Percentiles rank a stretch among this genome's conserved stretches.
Evolutionary conservation across 2,888 invertebrate species (phyloP).

Genomic region (Sphaerophoria taeniata): DNA sequence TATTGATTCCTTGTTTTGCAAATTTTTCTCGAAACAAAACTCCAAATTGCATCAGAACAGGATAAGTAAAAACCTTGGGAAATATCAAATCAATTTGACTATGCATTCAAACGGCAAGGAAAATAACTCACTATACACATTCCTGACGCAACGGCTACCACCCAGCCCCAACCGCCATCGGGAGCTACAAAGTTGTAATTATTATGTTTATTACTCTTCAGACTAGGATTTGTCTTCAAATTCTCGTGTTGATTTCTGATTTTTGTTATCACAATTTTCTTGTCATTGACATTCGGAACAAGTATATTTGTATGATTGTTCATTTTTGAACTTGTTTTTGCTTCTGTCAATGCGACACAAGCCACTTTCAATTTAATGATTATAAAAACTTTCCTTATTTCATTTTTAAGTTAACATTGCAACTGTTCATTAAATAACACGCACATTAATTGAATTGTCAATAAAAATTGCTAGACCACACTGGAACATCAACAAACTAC

Average conservation of each 20-base stretch:
- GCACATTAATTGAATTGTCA: no score
- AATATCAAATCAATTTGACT: not conserved
- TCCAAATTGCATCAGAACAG: slow-evolving; percentile 89
- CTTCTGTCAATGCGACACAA: no score
- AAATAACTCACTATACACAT: slow-evolving; percentile 86
- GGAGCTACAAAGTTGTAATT: slow-evolving; percentile 86
- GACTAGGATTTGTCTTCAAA: no score
- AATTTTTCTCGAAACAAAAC: slow-evolving; percentile 88
- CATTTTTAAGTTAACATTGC: no score
- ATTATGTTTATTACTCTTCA: no score
- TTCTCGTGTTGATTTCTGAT: not conserved
- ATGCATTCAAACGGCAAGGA: slow-evolving; percentile 72
- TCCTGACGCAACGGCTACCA: slow-evolving; percentile 88
- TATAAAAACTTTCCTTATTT: no score
- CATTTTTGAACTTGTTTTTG: not conserved
- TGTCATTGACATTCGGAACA: not conserved
- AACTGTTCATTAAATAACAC: no score
- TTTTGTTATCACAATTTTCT: not conserved
- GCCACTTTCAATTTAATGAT: no score
- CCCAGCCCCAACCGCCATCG: slow-evolving; percentile 91
- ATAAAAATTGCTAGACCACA: no score
- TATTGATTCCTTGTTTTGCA: slow-evolving; percentile 85
- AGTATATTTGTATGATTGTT: not conserved
- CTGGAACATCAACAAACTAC: no score
- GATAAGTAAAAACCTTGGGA: slow-evolving; percentile 86